These are phyloP conservation scores for Toxostoma redivivum DNA, from an alignment of 2,113 vertebrate species.

Conservation along the genomic window DNA sequence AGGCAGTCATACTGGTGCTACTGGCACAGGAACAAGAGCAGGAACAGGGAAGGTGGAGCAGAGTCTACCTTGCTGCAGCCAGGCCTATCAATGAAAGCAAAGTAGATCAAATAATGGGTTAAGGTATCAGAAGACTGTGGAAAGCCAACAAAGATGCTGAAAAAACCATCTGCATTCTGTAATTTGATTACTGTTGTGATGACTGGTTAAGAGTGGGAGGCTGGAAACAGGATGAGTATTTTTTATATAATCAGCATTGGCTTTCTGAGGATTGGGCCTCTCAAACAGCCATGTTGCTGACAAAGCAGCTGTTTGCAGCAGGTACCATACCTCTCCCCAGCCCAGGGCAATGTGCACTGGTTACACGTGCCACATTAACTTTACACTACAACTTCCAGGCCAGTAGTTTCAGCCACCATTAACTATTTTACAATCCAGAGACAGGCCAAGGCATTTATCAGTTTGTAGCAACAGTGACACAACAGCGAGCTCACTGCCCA, in stretches of 20 bases:
- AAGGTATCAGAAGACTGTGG: background rate
- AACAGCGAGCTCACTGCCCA: accelerated
- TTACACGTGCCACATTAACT: background rate
- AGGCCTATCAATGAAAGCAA: background rate
- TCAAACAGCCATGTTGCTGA: background rate
- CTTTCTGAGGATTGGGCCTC: background rate
- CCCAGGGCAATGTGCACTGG: background rate
- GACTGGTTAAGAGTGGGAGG: background rate
- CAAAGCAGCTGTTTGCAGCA: background rate
- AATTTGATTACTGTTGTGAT: background rate
- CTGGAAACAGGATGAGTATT: background rate
- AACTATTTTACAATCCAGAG: background rate
- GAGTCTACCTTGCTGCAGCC: background rate
- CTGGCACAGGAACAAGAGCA: background rate
- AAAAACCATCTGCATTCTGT: background rate
- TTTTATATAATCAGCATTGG: background rate
- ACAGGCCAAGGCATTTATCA: background rate
- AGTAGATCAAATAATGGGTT: background rate
- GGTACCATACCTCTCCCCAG: background rate
- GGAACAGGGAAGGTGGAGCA: background rate
- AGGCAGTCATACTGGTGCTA: background rate
- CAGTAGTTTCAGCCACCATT: background rate
- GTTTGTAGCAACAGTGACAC: background rate
- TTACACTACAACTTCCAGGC: background rate
- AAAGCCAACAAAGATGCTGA: background rate